A percentile compares a stretch with the other conserved stretches of the same genome.
These are phyloP conservation scores for Lagria hirta DNA, from an alignment of 2,888 invertebrate genomes.

Conservation along the genomic window DNA sequence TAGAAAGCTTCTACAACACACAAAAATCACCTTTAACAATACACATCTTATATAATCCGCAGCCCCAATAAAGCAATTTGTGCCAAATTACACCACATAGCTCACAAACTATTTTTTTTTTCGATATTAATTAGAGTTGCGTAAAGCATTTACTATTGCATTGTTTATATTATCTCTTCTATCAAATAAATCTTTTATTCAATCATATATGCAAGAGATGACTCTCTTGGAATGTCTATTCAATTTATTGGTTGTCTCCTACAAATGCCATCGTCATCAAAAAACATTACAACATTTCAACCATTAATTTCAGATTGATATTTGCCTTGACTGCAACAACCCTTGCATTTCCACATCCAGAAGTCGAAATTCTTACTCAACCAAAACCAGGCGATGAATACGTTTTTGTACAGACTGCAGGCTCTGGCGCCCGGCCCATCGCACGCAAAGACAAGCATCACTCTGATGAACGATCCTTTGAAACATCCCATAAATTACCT, in stretches of 20 bases:
- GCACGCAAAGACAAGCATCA: slow-evolving; percentile 45
- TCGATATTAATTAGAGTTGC: too few species aligned
- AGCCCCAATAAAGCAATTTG: too few species aligned
- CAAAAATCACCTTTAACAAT: slow-evolving; percentile 13
- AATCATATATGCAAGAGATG: too few species aligned
- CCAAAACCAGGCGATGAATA: slow-evolving; percentile 68
- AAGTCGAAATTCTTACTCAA: slow-evolving; percentile 51
- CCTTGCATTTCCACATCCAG: slow-evolving; percentile 12
- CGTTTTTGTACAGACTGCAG: slow-evolving; percentile 61
- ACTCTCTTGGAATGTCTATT: too few species aligned
- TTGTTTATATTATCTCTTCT: too few species aligned
- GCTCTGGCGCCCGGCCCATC: slow-evolving; percentile 47
- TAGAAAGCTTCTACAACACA: slow-evolving; percentile 13
- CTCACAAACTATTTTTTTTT: too few species aligned
- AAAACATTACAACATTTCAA: background rate
- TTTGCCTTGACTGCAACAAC: slow-evolving; percentile 6
- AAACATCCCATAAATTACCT: slow-evolving; percentile 73
- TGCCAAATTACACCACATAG: too few species aligned
- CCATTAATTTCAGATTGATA: slow-evolving; percentile 10
- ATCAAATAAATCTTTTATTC: too few species aligned
- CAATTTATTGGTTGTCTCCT: too few species aligned
- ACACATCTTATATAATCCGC: too few species aligned
- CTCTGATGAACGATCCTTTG: slow-evolving; percentile 56
- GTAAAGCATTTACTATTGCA: too few species aligned
- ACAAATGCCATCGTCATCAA: too few species aligned